Conservation (phyloP, 2,113 vertebrate genomes). For the Myrmecobius fasciatus region DNA sequence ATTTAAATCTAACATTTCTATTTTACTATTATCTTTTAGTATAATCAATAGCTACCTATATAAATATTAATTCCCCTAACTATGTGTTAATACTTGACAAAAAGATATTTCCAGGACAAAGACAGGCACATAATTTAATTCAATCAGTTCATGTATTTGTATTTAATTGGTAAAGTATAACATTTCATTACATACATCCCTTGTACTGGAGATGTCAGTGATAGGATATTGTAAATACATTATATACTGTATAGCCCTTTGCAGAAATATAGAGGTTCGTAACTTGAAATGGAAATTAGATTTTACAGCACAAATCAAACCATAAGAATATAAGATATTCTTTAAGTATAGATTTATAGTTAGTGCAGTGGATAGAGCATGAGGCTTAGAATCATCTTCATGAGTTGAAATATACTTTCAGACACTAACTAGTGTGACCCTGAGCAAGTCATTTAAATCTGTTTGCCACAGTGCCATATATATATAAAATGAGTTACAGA, state of each 20-base stretch:
- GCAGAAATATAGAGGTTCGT: background rate
- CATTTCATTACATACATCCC: background rate
- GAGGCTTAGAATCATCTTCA: background rate
- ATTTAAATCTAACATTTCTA: conserved; percentile 17
- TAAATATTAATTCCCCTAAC: background rate
- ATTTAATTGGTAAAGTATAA: conserved; percentile 8
- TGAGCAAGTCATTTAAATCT: background rate
- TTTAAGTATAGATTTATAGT: background rate
- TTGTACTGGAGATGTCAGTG: background rate
- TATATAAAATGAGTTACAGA: background rate
- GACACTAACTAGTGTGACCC: background rate
- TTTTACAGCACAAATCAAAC: background rate
- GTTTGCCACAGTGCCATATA: background rate
- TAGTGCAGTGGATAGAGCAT: background rate
- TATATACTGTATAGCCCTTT: background rate
- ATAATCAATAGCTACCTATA: background rate
- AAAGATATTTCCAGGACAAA: conserved; percentile 25
- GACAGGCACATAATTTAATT: conserved; percentile 14
- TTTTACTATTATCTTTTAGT: background rate
- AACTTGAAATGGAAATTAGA: background rate
- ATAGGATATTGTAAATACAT: background rate
- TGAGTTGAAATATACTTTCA: background rate
- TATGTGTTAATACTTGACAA: background rate
- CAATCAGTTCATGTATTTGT: background rate
- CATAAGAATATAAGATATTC: background rate